A percentile compares a stretch with the other conserved stretches of the same genome.
phyloP scores from a whole-genome alignment of 2,113 vertebrate species.

The Mellivora capensis region DNA sequence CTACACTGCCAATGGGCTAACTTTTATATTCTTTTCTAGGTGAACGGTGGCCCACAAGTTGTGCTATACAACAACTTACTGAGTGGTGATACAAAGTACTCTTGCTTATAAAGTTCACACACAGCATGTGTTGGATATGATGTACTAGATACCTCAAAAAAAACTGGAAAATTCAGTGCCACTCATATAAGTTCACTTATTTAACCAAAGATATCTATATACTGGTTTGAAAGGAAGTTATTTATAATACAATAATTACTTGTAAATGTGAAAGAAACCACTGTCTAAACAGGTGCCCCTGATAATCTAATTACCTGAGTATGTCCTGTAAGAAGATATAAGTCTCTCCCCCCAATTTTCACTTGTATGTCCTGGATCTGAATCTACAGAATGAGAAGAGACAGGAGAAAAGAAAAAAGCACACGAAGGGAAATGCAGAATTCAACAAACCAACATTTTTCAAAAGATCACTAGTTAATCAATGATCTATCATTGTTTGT shows the following conservation, averaged over 20 bases:
- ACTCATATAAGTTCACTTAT: slow-evolving; percentile 30
- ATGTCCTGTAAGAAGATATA: slow-evolving; percentile 93
- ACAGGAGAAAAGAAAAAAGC: slow-evolving; percentile 79
- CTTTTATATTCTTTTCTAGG: not conserved
- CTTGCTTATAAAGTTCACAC: not conserved
- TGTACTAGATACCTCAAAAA: not conserved
- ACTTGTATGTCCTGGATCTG: slow-evolving; percentile 90
- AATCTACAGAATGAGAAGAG: slow-evolving; percentile 92
- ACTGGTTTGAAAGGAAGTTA: slow-evolving; percentile 46
- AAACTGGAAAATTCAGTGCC: slow-evolving; percentile 5
- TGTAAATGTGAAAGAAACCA: slow-evolving; percentile 47
- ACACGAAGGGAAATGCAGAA: slow-evolving; percentile 72
- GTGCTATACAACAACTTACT: not conserved
- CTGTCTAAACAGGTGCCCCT: slow-evolving; percentile 59
- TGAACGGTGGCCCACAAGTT: not conserved
- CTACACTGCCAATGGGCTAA: not conserved
- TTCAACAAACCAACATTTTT: slow-evolving; percentile 67
- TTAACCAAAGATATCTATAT: slow-evolving; percentile 5
- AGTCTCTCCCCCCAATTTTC: slow-evolving; percentile 90
- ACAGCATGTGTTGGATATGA: not conserved
- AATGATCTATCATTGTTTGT: slow-evolving; percentile 34
- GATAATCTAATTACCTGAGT: slow-evolving; percentile 89
- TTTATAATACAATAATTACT: slow-evolving; percentile 23
- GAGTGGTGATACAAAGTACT: not conserved
- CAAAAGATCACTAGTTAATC: slow-evolving; percentile 47